Evolutionary conservation across 2,888 invertebrate species (phyloP).

Genomic region (Drosophila flavopinicola): DNA sequence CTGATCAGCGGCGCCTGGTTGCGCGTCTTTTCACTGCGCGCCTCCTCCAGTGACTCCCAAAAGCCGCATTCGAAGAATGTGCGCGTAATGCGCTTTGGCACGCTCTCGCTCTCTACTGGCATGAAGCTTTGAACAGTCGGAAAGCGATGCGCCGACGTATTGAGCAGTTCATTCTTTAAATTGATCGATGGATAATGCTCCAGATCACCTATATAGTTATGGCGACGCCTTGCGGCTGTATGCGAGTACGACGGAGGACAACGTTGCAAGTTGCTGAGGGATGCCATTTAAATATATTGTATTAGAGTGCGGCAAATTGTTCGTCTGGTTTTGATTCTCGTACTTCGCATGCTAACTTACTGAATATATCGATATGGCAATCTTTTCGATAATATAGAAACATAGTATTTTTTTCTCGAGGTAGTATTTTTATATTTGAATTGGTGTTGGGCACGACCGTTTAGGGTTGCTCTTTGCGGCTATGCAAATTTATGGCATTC

Average conservation of each 20-base stretch:
- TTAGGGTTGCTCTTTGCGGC: constrained; percentile 79
- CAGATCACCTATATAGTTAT: constrained; percentile 83
- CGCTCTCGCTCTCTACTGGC: constrained; percentile 88
- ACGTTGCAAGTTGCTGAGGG: constrained; percentile 49
- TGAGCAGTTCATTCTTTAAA: constrained; percentile 87
- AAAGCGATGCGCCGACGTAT: constrained; percentile 82
- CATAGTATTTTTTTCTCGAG: too few relatives aligned
- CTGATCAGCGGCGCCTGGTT: constrained; percentile 85
- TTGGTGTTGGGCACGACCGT: constrained; percentile 65
- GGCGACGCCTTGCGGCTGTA: background rate
- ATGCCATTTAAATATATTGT: constrained; percentile 57
- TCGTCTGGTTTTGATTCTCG: too few relatives aligned
- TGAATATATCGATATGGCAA: too few relatives aligned
- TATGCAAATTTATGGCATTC: constrained; percentile 78
- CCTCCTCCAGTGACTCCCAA: constrained; percentile 88
- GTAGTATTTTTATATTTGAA: too few relatives aligned
- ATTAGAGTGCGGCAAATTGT: too few relatives aligned
- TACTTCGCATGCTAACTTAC: too few relatives aligned
- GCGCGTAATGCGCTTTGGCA: constrained; percentile 90
- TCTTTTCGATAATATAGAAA: too few relatives aligned
- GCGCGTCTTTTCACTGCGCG: constrained; percentile 85
- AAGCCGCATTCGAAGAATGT: constrained; percentile 91
- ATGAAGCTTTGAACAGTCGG: constrained; percentile 78
- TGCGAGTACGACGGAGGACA: too few relatives aligned
- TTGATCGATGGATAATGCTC: constrained; percentile 89